Evolutionary conservation across 2,113 vertebrate species (phyloP).

Genomic region (Elanus axillaris): DNA sequence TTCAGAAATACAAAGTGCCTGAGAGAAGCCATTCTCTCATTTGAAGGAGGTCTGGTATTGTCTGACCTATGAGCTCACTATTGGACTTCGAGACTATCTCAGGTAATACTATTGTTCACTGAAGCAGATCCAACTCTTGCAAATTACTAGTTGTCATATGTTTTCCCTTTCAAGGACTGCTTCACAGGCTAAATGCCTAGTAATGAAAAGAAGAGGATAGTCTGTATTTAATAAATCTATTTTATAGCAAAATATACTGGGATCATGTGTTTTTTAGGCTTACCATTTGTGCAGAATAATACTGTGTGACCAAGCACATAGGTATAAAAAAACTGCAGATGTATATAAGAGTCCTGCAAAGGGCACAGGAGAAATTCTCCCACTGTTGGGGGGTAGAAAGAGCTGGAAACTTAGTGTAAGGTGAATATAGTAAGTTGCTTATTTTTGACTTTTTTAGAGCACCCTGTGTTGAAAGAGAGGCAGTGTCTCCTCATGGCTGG

Average conservation of each 20-base stretch:
- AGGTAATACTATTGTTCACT: constrained; percentile 58
- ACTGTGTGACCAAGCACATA: not conserved
- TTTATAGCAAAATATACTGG: constrained; percentile 39
- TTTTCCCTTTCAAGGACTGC: constrained; percentile 51
- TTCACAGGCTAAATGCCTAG: constrained; percentile 58
- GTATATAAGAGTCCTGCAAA: not conserved
- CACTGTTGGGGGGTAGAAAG: not conserved
- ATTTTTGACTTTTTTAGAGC: not conserved
- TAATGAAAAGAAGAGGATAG: constrained; percentile 62
- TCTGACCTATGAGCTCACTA: constrained; percentile 51
- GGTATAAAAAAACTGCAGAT: not conserved
- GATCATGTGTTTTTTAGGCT: constrained; percentile 24
- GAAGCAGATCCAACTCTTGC: constrained; percentile 59
- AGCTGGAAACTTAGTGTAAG: not conserved
- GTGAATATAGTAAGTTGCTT: not conserved
- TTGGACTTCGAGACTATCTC: constrained; percentile 15
- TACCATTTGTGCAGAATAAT: not conserved
- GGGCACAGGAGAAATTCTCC: not conserved
- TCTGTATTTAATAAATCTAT: constrained; percentile 65
- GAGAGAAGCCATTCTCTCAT: not conserved
- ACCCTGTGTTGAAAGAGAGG: not conserved
- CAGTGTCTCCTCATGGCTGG: not conserved
- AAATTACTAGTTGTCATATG: constrained; percentile 61
- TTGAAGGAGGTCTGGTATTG: constrained; percentile 6
- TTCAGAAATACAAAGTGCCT: not conserved